Evolutionary conservation across 2,113 vertebrate species (phyloP), one percentile per base, ranked within the genome.

Genomic region (Solea solea): DNA sequence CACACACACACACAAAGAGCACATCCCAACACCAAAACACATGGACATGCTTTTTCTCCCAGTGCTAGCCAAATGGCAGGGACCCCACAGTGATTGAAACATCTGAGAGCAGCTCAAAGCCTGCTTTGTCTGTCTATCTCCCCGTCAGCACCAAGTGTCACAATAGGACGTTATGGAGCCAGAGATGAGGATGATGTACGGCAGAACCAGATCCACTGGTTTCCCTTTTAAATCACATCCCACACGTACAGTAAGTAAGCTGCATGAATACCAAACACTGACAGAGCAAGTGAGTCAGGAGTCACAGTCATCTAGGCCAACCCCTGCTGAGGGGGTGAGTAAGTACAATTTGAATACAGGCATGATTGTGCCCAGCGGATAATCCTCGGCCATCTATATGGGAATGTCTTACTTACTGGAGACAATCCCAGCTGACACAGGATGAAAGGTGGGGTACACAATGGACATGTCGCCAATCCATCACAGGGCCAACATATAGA

Each of bases 251-350:
- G 21, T 21, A 8, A 64, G 69, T 62, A 42, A 65, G 49, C 27
- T n/a, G 69, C 57, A 54, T 70, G 78, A 77, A 75, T 44, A 42
- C 49, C 0, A n/a, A 81, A 67, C 63, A 13, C 48, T 71, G 71
- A 69, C 66, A 81, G 72, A 81, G 63, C 63, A 69, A 74, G 56
- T 81, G 86, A 90, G 80, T 84, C 84, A 89, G 82, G 83, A 72
- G 60, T 54, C 67, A 56, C 76, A 68, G 72, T 71, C 56, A 64
- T 78, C 68, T 78, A 55, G 76, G 69, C 64, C 67, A 73, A 50
- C 57, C 52, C 53, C 78, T 67, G 67, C 72, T 67, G 59, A 68
- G 11, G 61, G 61, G 61, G 58, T 54, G 50, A 80, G 79, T 79
- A 82, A 81, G 83, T 74, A 78, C 71, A 53, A 72, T 75, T 65